Conservation (phyloP, 2,113 vertebrate species). For the Rhinoderma darwinii region DNA sequence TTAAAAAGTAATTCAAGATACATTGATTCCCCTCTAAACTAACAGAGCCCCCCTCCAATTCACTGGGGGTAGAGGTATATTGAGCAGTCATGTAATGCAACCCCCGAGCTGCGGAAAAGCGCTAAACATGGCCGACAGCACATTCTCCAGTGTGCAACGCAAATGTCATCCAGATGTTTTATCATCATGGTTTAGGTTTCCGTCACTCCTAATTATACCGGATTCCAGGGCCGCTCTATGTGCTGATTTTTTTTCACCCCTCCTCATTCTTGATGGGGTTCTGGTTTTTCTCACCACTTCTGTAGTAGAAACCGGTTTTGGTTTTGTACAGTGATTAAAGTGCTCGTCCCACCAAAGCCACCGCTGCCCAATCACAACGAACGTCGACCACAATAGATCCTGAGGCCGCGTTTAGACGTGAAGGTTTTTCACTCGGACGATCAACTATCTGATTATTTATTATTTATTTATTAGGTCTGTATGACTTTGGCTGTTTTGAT, state of each 20-base stretch:
- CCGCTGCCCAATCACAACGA: not conserved
- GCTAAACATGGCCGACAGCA: not conserved
- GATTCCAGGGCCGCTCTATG: not conserved
- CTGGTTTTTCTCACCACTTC: not conserved
- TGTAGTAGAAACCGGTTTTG: not conserved
- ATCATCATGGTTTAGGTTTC: not conserved
- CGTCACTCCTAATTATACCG: conserved; percentile 24
- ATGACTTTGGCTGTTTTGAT: no score
- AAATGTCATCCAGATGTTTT: conserved; percentile 43
- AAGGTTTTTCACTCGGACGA: not conserved
- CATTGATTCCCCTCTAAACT: not conserved
- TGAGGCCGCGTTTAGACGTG: not conserved
- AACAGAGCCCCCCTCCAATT: not conserved
- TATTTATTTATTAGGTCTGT: no score
- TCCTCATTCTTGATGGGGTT: not conserved
- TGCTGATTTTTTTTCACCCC: not conserved
- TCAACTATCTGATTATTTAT: not conserved
- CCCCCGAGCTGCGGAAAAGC: not conserved
- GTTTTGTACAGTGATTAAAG: conserved; percentile 16
- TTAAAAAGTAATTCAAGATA: not conserved
- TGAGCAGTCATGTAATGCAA: not conserved
- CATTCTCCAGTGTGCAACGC: not conserved
- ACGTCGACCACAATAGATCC: not conserved
- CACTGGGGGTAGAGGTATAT: not conserved
- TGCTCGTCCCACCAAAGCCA: not conserved